Base-by-base conservation (phyloP, 2,888 invertebrate species). In the Trichopoda pennipes region DNA sequence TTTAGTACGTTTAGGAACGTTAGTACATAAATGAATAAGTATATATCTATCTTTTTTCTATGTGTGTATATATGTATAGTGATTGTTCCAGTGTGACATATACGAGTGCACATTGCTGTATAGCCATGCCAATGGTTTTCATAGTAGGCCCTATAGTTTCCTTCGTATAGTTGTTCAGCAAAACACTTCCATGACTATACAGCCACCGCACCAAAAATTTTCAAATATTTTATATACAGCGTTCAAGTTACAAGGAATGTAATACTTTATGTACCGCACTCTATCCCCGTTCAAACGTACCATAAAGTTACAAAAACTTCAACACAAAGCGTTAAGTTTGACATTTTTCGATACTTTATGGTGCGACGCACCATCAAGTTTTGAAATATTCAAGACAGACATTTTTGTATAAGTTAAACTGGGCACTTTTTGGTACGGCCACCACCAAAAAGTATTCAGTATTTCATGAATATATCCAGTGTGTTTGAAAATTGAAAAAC, bases 341-440 rank as follows among this genome's bases (percentile, higher is more conserved):
- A 91, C 90, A 90, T 90, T 88, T 91, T 88, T 87, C 85, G 60
- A 85, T 85, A 88, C 90, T 90, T 91, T 86, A 84, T 90, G 89
- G 90, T 38, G 89, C 90, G 87, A 2, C 88, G 89, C 88, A 28
- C 91, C 87, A 88, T 60, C 84, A 90, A 87, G 85, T 86, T 82
- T 83, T 38, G 3, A 28, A 47, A 85, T 85, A 85, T 79, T 85
- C 60, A n/a, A 42, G 69, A 23, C 74, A 85, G 85, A 85, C 84
- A 70, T 76, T 85, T 85, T 73, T 74, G 80, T 85, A 83, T 80
- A 83, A 56, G 63, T 82, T 73, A 82, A 86, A 86, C 82, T 70
- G 53, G 85, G 79, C 85, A 87, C 90, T 90, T 90, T 88, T 87
- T 90, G 86, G 90, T 85, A 87, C 89, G 88, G 4, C 68, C 85